A percentile compares a stretch with the other conserved stretches of the same genome.
Conservation (phyloP, 2,888 invertebrate genomes). For the Brachyptera putata region DNA sequence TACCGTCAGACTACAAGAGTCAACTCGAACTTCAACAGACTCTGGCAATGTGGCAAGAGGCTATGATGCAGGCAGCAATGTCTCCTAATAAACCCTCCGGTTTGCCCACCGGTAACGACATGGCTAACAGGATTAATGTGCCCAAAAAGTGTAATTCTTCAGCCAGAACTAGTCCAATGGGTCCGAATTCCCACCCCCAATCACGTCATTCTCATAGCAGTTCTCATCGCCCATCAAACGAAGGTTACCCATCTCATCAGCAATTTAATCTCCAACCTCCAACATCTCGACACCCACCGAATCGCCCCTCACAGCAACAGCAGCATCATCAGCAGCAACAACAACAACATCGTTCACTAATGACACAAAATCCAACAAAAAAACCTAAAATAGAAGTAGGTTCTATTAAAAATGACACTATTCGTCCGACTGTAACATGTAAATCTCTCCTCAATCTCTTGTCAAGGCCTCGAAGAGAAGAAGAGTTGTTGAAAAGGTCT, state of each 20-base stretch:
- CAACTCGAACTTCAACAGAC: slow-evolving; percentile 53
- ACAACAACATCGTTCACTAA: slow-evolving; percentile 35
- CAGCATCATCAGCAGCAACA: slow-evolving; percentile 44
- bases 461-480: slow-evolving; percentile 30
- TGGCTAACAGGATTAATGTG: too few relatives aligned
- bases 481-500: not conserved
- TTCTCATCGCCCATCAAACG: slow-evolving; percentile 27
- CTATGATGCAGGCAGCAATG: slow-evolving; percentile 52
- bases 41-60: slow-evolving; percentile 67
- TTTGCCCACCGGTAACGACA: too few relatives aligned
- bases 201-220: slow-evolving; percentile 15
- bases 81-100: too few relatives aligned
- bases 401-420: slow-evolving; percentile 45
- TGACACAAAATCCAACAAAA: slow-evolving; percentile 18
- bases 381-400: slow-evolving; percentile 16
- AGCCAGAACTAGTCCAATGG: slow-evolving; percentile 51
- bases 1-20: slow-evolving; percentile 40
- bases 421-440: slow-evolving; percentile 31
- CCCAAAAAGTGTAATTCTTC: slow-evolving; percentile 39
- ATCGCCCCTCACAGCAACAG: slow-evolving; percentile 36
- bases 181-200: slow-evolving; percentile 42
- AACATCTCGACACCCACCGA: slow-evolving; percentile 12
- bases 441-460: slow-evolving; percentile 59
- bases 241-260: slow-evolving; percentile 2
- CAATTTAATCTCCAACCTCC: slow-evolving; percentile 14